Percentiles rank a stretch among this genome's conserved stretches.
These are phyloP conservation scores for Pseudopodoces humilis DNA, from an alignment of 2,113 vertebrate species.

Conservation along the genomic window DNA sequence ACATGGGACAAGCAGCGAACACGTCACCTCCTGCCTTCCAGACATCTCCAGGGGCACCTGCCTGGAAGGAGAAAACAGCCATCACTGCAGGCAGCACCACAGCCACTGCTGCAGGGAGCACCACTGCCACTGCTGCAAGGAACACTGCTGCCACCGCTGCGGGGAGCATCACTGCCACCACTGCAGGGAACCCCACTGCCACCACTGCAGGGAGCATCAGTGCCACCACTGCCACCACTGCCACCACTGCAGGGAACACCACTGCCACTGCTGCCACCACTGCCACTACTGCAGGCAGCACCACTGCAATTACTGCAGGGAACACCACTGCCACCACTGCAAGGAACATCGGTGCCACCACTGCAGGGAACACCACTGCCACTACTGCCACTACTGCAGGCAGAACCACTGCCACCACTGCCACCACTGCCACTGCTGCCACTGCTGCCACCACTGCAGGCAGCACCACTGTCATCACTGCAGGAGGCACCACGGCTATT, in stretches of 20 bases:
- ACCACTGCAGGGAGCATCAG: fast-evolving
- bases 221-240: no score
- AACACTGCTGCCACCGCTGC: fast-evolving
- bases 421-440: fast-evolving
- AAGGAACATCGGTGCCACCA: fast-evolving
- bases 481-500: fast-evolving
- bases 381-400: background rate
- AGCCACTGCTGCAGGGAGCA: fast-evolving
- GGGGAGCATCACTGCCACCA: fast-evolving
- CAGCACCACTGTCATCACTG: fast-evolving
- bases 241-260: fast-evolving
- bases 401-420: fast-evolving
- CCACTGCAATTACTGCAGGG: background rate
- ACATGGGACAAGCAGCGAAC: fast-evolving
- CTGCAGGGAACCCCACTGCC: no score
- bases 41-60: background rate
- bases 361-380: fast-evolving
- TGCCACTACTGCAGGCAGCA: fast-evolving
- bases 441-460: fast-evolving
- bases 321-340: background rate
- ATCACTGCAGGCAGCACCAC: background rate
- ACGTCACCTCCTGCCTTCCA: fast-evolving
- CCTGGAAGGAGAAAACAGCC: background rate
- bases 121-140: fast-evolving
- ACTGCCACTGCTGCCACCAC: fast-evolving